Conservation (phyloP, 2,888 invertebrate genomes). For the Thysanoteuthis rhombus region DNA sequence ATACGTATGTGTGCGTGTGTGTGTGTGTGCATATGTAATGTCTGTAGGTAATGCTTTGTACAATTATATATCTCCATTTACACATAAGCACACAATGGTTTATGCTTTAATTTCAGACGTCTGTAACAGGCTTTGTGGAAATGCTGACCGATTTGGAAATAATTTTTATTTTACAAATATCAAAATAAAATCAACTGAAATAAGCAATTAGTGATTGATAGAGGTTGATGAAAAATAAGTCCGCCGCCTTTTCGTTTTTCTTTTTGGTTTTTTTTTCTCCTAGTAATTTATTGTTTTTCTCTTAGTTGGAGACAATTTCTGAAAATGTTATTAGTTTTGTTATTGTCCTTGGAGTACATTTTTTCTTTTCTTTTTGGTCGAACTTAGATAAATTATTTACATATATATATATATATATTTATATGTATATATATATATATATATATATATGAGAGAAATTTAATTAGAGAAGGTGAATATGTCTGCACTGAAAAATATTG, state of each 20-base stretch:
- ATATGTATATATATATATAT: not conserved
- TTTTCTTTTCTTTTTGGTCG: not conserved
- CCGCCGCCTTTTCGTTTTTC: too few species aligned
- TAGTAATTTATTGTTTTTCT: too few species aligned
- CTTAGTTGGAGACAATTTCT: not conserved
- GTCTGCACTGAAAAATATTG: not conserved
- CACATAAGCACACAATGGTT: not conserved
- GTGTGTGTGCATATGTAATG: not conserved
- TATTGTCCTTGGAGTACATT: not conserved
- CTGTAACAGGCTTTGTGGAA: not conserved
- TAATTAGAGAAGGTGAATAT: not conserved
- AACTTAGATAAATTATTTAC: not conserved
- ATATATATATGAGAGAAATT: not conserved
- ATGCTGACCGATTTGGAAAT: not conserved
- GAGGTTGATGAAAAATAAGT: not conserved
- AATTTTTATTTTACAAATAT: not conserved
- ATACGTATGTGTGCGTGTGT: not conserved
- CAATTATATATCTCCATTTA: not conserved
- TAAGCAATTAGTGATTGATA: not conserved
- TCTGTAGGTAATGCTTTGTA: not conserved
- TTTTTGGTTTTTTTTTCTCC: too few species aligned
- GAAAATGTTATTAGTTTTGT: not conserved
- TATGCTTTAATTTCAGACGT: slow-evolving; percentile 12
- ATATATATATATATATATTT: not conserved
- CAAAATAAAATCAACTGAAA: not conserved